A percentile compares a stretch with the other conserved stretches of the same genome.
These are phyloP conservation scores for Punctoribates punctum DNA, from an alignment of 2,888 invertebrate species.

Conservation along the genomic window DNA sequence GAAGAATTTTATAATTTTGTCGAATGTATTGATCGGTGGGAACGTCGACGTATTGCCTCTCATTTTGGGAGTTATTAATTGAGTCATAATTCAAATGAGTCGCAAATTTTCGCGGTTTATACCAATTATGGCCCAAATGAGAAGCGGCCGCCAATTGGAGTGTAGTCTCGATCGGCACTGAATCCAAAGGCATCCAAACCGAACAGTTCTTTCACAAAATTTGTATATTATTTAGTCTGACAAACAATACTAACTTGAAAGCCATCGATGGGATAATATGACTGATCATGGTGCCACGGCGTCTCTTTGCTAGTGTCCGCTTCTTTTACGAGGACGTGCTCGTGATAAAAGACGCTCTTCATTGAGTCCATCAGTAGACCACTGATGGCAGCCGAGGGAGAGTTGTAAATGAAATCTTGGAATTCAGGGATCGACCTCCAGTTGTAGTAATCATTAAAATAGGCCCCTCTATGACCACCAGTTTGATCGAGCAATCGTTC, in stretches of 20 bases:
- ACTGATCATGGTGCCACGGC: slow-evolving; percentile 52
- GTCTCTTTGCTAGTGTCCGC: slow-evolving; percentile 50
- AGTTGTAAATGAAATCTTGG: slow-evolving; percentile 49
- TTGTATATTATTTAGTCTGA: neutral
- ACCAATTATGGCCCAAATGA: slow-evolving; percentile 51
- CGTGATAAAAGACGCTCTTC: slow-evolving; percentile 50
- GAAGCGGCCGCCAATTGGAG: slow-evolving; percentile 51
- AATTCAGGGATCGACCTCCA: slow-evolving; percentile 51
- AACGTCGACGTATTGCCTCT: slow-evolving; percentile 46
- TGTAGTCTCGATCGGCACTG: slow-evolving; percentile 49
- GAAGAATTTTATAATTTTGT: slow-evolving; percentile 48
- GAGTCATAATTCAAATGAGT: slow-evolving; percentile 49
- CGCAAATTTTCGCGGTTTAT: slow-evolving; percentile 51
- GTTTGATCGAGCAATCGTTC: slow-evolving; percentile 48
- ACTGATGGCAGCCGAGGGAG: slow-evolving; percentile 51
- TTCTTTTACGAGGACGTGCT: slow-evolving; percentile 52
- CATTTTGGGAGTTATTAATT: neutral
- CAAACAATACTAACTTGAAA: slow-evolving; percentile 46
- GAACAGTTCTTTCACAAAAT: slow-evolving; percentile 49
- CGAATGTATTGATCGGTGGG: slow-evolving; percentile 48
- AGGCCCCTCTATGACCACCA: slow-evolving; percentile 46
- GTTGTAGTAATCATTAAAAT: slow-evolving; percentile 52
- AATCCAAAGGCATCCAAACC: slow-evolving; percentile 52
- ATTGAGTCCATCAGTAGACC: slow-evolving; percentile 49
- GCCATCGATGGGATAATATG: slow-evolving; percentile 52